Evolutionary conservation across 2,888 invertebrate species (phyloP).

Genomic region (Nowickia ferox): DNA sequence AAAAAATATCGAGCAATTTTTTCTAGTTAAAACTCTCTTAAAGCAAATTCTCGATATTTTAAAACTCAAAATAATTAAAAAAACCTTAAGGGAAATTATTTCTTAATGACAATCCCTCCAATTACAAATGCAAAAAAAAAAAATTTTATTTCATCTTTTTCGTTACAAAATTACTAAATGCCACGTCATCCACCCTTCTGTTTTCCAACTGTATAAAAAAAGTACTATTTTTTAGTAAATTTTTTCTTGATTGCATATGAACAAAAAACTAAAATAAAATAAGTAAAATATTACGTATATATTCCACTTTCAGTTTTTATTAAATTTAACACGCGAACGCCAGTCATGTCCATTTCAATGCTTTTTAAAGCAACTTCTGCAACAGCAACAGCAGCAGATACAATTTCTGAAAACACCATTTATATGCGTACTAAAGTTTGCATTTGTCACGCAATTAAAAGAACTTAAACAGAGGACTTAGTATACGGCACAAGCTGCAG

Average conservation of each 20-base stretch:
- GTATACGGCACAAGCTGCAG: neutral
- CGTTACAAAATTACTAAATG: constrained; percentile 31
- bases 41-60: too few species aligned
- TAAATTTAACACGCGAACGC: constrained; percentile 61
- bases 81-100: neutral
- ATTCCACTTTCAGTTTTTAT: constrained; percentile 68
- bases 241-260: constrained; percentile 8
- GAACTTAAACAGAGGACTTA: neutral
- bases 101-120: neutral
- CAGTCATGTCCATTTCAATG: constrained; percentile 57
- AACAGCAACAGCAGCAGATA: constrained; percentile 7
- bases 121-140: constrained; percentile 26
- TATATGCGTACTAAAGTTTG: constrained; percentile 41
- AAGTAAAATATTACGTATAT: constrained; percentile 43
- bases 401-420: constrained; percentile 36
- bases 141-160: constrained; percentile 21
- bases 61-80: neutral
- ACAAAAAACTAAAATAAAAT: constrained; percentile 6
- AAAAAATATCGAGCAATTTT: too few species aligned
- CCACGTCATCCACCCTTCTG: constrained; percentile 61
- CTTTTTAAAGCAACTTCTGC: constrained; percentile 18
- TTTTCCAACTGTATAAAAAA: constrained; percentile 8
- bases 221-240: neutral
- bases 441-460: constrained; percentile 67
- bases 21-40: too few species aligned